Evolutionary conservation across 2,113 vertebrate species (phyloP), one percentile per base, ranked within the genome.

Genomic region (Dissostichus mawsoni): DNA sequence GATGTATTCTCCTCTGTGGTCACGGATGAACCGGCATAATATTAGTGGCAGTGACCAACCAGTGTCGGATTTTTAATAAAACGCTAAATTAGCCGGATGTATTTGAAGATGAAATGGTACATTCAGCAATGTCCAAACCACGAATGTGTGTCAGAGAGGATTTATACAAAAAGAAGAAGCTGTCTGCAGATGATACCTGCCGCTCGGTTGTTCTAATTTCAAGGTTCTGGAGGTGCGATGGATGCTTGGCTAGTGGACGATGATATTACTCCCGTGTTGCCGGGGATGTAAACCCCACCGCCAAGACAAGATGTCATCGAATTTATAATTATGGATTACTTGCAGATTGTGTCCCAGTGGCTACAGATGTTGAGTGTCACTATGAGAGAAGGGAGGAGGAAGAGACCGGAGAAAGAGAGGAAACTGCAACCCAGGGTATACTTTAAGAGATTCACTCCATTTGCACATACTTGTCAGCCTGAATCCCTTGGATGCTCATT

Each of bases 291-390:
- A 82, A 20, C 45, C 56, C 16, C 74, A 3, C 61, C 41, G 4
- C 61, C 52, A 50, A 53, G 61, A 87, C 78, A 69, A 84, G 75
- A 74, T 85, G 85, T 90, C 85, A 64, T 74, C 25, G 10, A 69
- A 85, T 90, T 85, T 87, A 89, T 88, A 81, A 80, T 82, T 90
- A 92, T 90, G 86, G 87, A 92, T 93, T 87, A 92, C 92, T 86
- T 86, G 80, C 85, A 92, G 86, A 92, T 89, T 71, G 83, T 87
- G 87, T 91, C 87, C 84, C 77, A 56, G 78, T 69, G 76, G 71
- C 77, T 81, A 85, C 92, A 90, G 86, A 88, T 92, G 90, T 84
- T 85, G 70, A 90, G 82, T 71, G 83, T 86, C 85, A 90, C 63
- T 23, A 25, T 67, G 84, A 76, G 69, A 69, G 36, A 70, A 48